These are phyloP conservation scores for Pyrocephalus nanus DNA, from an alignment of 2,797 vertebrate species.

Conservation along the genomic window DNA sequence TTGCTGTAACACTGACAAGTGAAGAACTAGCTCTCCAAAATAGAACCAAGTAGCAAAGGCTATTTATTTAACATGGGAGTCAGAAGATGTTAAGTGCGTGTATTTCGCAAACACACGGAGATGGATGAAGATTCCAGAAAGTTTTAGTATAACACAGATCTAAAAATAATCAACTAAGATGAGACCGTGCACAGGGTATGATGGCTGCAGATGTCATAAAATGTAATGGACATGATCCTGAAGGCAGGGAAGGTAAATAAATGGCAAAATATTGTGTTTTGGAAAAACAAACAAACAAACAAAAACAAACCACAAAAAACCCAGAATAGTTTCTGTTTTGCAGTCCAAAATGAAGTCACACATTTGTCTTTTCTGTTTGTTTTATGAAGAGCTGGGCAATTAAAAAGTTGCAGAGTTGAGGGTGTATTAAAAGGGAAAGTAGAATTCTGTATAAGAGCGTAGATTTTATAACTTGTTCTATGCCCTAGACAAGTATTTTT, in stretches of 20 bases:
- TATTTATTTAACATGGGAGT: neutral
- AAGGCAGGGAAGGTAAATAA: neutral
- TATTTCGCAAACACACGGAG: neutral
- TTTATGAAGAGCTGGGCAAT: neutral
- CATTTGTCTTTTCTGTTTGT: neutral
- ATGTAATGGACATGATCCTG: neutral
- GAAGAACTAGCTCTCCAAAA: neutral
- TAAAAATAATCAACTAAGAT: neutral
- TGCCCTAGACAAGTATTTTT: neutral
- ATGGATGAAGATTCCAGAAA: conserved; percentile 1
- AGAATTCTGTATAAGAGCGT: neutral
- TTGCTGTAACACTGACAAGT: neutral
- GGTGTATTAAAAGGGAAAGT: neutral
- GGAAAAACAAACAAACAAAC: neutral
- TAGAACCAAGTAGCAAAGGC: neutral
- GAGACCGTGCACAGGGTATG: neutral
- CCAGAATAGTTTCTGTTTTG: neutral
- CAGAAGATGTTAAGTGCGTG: neutral
- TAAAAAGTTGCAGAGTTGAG: neutral
- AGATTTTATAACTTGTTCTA: neutral
- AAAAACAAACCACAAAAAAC: neutral
- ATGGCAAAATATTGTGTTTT: neutral
- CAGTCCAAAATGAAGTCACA: neutral
- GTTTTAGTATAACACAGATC: neutral
- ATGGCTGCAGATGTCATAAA: neutral